Base-by-base conservation (phyloP, 2,797 vertebrate genomes). In the Acrocephalus scirpaceus region DNA sequence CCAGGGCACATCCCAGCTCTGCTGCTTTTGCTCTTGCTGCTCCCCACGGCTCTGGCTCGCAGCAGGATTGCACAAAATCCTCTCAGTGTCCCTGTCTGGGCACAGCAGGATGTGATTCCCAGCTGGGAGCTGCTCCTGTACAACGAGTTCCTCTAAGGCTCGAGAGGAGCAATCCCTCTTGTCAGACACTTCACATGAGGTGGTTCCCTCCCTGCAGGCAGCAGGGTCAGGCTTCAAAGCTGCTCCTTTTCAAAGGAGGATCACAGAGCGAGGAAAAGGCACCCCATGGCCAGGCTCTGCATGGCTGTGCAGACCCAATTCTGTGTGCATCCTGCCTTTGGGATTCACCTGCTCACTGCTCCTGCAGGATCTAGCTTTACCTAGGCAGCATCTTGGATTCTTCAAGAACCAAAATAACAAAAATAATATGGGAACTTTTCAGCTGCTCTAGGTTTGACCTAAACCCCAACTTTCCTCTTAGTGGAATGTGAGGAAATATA, bases 11-110 rank as follows among this genome's bases (percentile, higher is more conserved):
- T 29, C 42, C 42, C 71, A 73, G 42, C 54, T 26, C 71, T 29
- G 71, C 54, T 53, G 9, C 36, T 69, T 86, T 22, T 16, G 50
- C 44, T 36, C 6, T 0, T 0, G 60, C 21, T 4, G 36, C 65
- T 19, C 1, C 29, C 58, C 70, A 1, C 7, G 18, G 73, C 0
- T 0, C 25, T 34, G 21, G 32, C 76, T 32, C 13, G 3, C 5
- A 15, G 54, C 5, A 5, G 30, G 51, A 18, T n/a, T 11, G 67
- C 67, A 50, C 57, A 34, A 4, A 5, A 19, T 8, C 73, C 22
- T 40, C 1, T 2, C 4, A 1, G 14, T 2, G 4, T 5, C 56
- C 65, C 65, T 74, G 32, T 1, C 18, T 19, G 54, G 40, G 51
- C 57, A 16, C 7, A 3, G 61, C 51, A 9, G 73, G 77, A 17